phyloP scores from a whole-genome alignment of 2,113 vertebrate genomes.

The Gopherus flavomarginatus region DNA sequence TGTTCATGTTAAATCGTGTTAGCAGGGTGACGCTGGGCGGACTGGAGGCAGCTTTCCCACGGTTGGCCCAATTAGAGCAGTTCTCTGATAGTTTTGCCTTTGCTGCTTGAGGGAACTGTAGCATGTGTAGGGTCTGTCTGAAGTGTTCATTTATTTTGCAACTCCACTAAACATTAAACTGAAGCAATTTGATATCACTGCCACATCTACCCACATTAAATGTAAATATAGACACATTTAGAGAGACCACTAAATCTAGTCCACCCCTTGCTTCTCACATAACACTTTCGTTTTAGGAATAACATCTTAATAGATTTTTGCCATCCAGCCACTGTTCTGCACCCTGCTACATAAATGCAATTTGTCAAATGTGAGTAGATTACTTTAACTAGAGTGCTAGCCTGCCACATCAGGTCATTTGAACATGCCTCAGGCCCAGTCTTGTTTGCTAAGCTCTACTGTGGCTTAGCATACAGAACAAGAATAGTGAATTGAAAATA shows the following conservation, averaged over 20 bases:
- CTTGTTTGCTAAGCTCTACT: no score
- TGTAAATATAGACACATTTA: background rate
- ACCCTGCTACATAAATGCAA: background rate
- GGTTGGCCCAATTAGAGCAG: no score
- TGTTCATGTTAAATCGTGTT: background rate
- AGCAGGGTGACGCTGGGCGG: no score
- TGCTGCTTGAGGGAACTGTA: no score
- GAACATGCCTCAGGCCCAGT: background rate
- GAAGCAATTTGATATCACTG: background rate
- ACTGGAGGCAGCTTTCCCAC: no score
- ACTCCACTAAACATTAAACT: no score
- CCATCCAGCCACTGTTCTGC: background rate
- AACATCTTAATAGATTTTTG: background rate
- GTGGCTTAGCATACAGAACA: background rate
- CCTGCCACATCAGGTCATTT: background rate
- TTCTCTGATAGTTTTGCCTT: no score
- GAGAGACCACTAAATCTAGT: background rate
- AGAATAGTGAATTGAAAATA: background rate
- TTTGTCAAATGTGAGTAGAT: background rate
- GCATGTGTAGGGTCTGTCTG: background rate
- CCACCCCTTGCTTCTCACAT: no score
- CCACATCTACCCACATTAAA: background rate
- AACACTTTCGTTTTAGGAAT: background rate
- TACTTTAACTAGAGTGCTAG: background rate
- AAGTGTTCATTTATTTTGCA: background rate